Conservation (phyloP, 2,797 vertebrate species). For the Cyclopterus lumpus region DNA sequence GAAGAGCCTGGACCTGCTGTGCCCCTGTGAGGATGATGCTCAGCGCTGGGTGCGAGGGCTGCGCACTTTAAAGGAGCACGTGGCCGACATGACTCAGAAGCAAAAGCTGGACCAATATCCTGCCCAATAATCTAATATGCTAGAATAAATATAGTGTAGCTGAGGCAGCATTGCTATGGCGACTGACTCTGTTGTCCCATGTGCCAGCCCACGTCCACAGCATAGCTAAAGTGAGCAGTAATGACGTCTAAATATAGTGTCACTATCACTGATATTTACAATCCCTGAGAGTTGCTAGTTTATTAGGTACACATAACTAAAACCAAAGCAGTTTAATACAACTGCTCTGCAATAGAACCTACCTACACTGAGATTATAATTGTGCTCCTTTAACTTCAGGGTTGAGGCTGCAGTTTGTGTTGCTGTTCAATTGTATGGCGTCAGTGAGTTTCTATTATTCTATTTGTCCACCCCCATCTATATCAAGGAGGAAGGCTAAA, state of each 20-base stretch:
- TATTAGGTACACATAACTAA: neutral
- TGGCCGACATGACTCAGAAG: slow-evolving; percentile 91
- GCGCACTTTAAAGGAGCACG: slow-evolving; percentile 85
- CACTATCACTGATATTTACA: slow-evolving; percentile 47
- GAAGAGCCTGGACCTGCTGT: slow-evolving; percentile 93
- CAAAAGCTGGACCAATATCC: slow-evolving; percentile 99
- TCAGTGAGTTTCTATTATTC: neutral
- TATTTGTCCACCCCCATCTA: neutral
- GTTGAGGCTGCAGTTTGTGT: neutral
- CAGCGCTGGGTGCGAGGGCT: slow-evolving; percentile 92
- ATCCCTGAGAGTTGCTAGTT: slow-evolving; percentile 18
- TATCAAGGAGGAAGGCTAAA: too few relatives aligned
- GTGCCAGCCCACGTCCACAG: slow-evolving; percentile 37
- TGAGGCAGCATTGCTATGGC: slow-evolving; percentile 47
- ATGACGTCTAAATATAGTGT: slow-evolving; percentile 70
- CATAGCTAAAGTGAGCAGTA: slow-evolving; percentile 65
- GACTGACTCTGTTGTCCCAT: slow-evolving; percentile 53
- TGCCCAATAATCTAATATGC: slow-evolving; percentile 60
- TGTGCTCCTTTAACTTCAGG: neutral
- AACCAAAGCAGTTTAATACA: neutral
- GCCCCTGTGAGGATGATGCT: slow-evolving; percentile 86
- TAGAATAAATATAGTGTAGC: slow-evolving; percentile 56
- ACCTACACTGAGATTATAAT: neutral
- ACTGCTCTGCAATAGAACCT: neutral
- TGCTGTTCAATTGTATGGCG: neutral